A percentile compares a stretch with the other conserved stretches of the same genome.
These are phyloP conservation scores for Diaphora mendica DNA, from an alignment of 2,888 invertebrate genomes.

Conservation along the genomic window DNA sequence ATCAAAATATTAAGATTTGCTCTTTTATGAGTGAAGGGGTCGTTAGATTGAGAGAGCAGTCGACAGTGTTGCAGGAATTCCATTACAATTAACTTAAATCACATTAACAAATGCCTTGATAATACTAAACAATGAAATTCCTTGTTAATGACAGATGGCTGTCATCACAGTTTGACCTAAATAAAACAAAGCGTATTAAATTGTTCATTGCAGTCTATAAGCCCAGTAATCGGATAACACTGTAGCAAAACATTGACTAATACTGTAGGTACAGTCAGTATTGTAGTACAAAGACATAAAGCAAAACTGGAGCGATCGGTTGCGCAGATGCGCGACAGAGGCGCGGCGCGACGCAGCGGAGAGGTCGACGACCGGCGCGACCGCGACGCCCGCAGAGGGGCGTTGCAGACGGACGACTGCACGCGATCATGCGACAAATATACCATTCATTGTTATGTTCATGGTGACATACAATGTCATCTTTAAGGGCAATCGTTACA, in stretches of 20 bases:
- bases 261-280: conserved; percentile 26
- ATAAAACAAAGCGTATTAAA: conserved; percentile 25
- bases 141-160: conserved; percentile 6
- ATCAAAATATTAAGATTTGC: background rate
- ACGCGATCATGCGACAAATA: conserved; percentile 53
- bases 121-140: background rate
- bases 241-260: conserved; percentile 33
- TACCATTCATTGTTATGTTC: conserved; percentile 25
- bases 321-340: conserved; percentile 43
- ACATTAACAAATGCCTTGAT: background rate
- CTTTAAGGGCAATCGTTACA: conserved; percentile 10
- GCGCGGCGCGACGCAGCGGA: conserved; percentile 47
- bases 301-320: conserved; percentile 47
- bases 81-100: background rate
- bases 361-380: conserved; percentile 43
- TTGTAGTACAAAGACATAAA: conserved; percentile 46
- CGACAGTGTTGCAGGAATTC: background rate
- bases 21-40: background rate
- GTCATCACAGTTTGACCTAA: conserved; percentile 28
- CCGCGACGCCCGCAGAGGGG: conserved; percentile 27
- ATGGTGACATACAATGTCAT: conserved; percentile 34
- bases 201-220: conserved; percentile 30
- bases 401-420: conserved; percentile 59
- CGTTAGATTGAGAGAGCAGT: background rate
- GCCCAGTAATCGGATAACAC: conserved; percentile 35